A percentile compares a stretch with the other conserved stretches of the same genome.
Conservation (phyloP, 2,888 invertebrate genomes). For the Agrotis ipsilon region DNA sequence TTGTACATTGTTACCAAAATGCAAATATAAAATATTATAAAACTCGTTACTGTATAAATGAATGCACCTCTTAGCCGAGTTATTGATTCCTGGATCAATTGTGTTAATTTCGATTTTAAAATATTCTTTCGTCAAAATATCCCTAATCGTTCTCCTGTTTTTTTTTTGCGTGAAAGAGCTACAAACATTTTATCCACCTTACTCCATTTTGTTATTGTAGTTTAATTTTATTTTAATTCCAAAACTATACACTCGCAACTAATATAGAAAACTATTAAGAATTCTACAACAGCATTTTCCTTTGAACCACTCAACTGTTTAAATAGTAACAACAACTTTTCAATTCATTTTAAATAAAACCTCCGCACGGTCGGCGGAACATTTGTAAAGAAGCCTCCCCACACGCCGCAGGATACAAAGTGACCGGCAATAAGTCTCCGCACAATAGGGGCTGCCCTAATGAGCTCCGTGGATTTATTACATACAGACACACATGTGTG, state of each 20-base stretch:
- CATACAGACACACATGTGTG: slow-evolving; percentile 25
- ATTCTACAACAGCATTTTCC: neutral
- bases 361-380: slow-evolving; percentile 7
- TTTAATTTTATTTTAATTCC: too few relatives aligned
- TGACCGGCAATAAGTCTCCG: slow-evolving; percentile 59
- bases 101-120: too few relatives aligned
- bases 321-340: neutral
- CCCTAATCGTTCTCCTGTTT: too few relatives aligned
- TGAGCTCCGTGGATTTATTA: slow-evolving; percentile 63
- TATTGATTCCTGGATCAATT: too few relatives aligned
- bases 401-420: slow-evolving; percentile 41
- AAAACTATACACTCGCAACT: neutral
- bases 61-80: too few relatives aligned
- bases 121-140: too few relatives aligned
- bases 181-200: too few relatives aligned
- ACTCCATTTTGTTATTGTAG: too few relatives aligned
- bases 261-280: neutral
- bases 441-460: slow-evolving; percentile 54
- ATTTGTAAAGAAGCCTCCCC: slow-evolving; percentile 36
- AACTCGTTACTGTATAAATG: too few relatives aligned
- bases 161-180: too few relatives aligned
- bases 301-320: too few relatives aligned
- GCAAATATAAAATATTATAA: too few relatives aligned
- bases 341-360: slow-evolving; percentile 25
- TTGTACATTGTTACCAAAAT: neutral